Evolutionary conservation across 2,888 invertebrate genomes (phyloP), one percentile per base, ranked within the genome.

Genomic region (Cataglyphis livida): DNA sequence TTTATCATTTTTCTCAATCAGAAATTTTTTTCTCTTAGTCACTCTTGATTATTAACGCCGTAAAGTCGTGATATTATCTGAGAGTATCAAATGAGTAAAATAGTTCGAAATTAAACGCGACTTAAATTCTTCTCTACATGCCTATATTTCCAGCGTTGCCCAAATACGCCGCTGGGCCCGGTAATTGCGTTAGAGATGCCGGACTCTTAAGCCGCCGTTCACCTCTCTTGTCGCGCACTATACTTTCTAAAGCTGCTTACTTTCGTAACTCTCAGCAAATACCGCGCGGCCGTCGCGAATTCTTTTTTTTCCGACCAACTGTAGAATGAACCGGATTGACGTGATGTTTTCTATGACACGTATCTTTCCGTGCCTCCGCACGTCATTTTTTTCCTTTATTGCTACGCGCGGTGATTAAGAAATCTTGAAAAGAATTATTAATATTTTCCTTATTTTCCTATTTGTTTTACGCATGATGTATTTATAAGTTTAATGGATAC

Each of bases 211-310:
- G 83, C 75, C 88, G 91, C 94, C 94, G 92, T 93, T 93, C 93
- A 93, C 93, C 92, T 88, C 91, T 89, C 88, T 89, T 89, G 90
- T 91, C 89, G 90, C 91, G 90, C 91, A 93, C 89, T 93, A 91
- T 93, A 94, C 94, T 94, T 94, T 94, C 94, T 94, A 94, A 94
- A 94, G 93, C 93, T 93, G 93, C 93, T 93, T 94, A 94, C 93
- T 94, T 94, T 94, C 94, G 94, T 93, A 94, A 94, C 88, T 86
- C 88, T 86, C 83, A 75, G 85, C 88, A 89, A 90, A 89, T 90
- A 89, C 86, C 85, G n/a, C 7, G n/a, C 51, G 85, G 81, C 85
- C 76, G 84, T 85, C 84, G 87, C 86, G 84, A 32, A 81, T 83
- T 78, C 71, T 88, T 88, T 51, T 51, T 81, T 74, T 59, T 64